Evolutionary conservation across 2,888 invertebrate genomes (phyloP).

Genomic region (Drosophila meridiana): DNA sequence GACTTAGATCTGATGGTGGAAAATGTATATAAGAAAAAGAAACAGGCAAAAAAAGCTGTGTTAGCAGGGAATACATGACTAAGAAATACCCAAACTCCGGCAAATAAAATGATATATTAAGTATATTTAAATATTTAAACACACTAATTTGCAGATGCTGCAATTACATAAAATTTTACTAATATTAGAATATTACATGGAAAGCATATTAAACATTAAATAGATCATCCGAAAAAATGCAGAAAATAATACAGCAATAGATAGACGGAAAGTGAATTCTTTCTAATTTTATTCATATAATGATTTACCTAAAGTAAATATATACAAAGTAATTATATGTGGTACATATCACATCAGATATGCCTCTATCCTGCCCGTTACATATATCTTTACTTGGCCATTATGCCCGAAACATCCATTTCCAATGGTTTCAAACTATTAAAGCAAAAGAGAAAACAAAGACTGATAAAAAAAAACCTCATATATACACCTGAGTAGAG

Average conservation of each 20-base stretch:
- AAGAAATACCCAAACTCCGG: background rate
- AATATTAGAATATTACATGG: too few species aligned
- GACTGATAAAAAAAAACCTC: background rate
- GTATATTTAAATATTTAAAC: background rate
- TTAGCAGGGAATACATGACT: background rate
- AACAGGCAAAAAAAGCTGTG: background rate
- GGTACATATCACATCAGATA: background rate
- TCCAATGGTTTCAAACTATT: background rate
- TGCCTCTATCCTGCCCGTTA: background rate
- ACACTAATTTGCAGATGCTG: background rate
- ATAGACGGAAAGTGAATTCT: too few species aligned
- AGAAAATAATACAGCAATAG: too few species aligned
- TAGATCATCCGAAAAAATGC: too few species aligned
- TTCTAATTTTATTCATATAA: too few species aligned
- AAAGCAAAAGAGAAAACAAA: slow-evolving; percentile 3
- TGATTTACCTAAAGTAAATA: too few species aligned
- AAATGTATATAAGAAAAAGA: background rate
- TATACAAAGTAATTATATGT: background rate
- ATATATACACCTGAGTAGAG: slow-evolving; percentile 2
- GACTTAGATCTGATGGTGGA: background rate
- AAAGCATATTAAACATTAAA: too few species aligned
- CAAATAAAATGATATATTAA: background rate
- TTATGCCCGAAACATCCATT: background rate
- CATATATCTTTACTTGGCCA: background rate
- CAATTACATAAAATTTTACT: background rate